Evolutionary conservation across 2,113 vertebrate species (phyloP).

Genomic region (Oncorhynchus clarkii): DNA sequence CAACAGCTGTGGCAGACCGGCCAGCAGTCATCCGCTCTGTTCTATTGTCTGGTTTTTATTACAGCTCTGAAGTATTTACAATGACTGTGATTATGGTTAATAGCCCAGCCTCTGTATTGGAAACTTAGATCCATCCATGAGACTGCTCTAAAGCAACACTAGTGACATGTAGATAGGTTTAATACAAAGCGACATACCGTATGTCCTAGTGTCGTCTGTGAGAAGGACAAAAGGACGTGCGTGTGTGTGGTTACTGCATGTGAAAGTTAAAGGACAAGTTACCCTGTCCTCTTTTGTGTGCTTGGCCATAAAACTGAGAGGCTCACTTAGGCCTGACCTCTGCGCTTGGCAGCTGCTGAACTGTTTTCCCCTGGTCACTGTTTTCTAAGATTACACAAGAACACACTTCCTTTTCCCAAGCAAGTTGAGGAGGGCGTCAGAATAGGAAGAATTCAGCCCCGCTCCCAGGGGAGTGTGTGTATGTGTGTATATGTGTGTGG

Average conservation of each 20-base stretch:
- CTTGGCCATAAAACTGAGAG: background rate
- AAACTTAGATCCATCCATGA: too few species aligned
- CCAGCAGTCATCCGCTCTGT: too few species aligned
- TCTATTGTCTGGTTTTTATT: too few species aligned
- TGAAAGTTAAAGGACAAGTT: background rate
- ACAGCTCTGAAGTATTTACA: too few species aligned
- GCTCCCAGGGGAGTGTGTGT: constrained; percentile 46
- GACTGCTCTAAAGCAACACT: too few species aligned
- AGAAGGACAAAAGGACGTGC: background rate
- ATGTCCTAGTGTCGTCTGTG: background rate
- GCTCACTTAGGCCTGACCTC: background rate
- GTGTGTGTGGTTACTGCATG: background rate
- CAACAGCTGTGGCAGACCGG: too few species aligned
- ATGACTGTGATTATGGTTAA: too few species aligned
- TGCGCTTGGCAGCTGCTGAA: background rate
- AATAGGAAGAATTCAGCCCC: constrained; percentile 60
- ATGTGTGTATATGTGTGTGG: constrained; percentile 22
- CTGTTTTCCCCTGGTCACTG: background rate
- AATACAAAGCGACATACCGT: background rate
- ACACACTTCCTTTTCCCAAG: constrained; percentile 54
- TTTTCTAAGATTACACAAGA: background rate
- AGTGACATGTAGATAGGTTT: too few species aligned
- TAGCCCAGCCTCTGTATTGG: too few species aligned
- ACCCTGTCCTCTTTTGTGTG: background rate
- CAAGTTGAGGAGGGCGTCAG: constrained; percentile 31